phyloP scores from a whole-genome alignment of 2,113 vertebrate genomes.

The Strix uralensis region DNA sequence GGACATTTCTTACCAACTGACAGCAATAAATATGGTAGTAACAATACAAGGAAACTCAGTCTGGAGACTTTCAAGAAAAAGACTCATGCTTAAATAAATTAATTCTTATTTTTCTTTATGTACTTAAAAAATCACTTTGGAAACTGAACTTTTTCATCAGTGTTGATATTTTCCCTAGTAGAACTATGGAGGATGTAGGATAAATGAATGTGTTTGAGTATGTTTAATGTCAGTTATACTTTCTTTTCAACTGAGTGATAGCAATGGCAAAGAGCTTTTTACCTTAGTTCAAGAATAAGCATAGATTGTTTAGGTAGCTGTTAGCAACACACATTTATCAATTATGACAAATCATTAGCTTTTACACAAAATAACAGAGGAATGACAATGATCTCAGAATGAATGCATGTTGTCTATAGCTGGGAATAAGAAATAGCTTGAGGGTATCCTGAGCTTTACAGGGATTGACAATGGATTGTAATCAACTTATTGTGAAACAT shows the following conservation, averaged over 20 bases:
- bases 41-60: neutral
- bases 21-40: neutral
- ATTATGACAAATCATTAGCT: neutral
- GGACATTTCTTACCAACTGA: neutral
- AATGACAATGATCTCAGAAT: neutral
- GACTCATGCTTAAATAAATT: fast-evolving
- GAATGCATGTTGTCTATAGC: neutral
- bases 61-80: neutral
- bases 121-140: neutral
- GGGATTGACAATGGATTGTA: neutral
- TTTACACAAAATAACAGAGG: neutral
- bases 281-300: neutral
- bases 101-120: neutral
- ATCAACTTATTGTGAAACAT: neutral
- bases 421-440: neutral
- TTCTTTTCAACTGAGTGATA: neutral
- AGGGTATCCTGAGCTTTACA: neutral
- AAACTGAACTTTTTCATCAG: neutral
- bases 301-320: neutral
- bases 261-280: neutral
- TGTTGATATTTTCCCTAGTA: neutral
- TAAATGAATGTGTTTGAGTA: neutral
- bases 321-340: neutral
- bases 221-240: neutral
- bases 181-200: neutral